Evolutionary conservation across 2,797 vertebrate species (phyloP), one percentile per base, ranked within the genome.

Genomic region (Sebastes nivosus): DNA sequence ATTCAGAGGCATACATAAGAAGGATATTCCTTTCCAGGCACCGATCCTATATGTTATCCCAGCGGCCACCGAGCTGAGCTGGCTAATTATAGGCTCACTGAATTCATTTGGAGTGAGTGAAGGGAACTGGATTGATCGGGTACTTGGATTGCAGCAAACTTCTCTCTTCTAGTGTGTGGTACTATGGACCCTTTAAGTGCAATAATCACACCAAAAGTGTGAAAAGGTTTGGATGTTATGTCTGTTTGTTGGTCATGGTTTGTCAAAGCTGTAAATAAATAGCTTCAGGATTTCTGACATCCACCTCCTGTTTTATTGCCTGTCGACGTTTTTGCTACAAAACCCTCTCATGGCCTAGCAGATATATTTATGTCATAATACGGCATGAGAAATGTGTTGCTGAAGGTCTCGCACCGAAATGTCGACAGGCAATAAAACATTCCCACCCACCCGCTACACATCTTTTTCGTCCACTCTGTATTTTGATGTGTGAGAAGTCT

Each of bases 21-120:
- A 67, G 36, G 50, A 57, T 22, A 50, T 76, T 61, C 59, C 50
- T 80, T 82, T 77, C 58, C 72, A 78, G 20, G 54, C 30, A 65
- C 1, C 76, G 32, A 71, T 69, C 25, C 61, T 69, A 46, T 75
- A 82, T 38, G 68, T 86, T 74, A 79, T 80, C 82, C 75, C 36
- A 50, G 34, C 75, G 73, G 84, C 72, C 69, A 86, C 68, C 55
- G 72, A 74, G 75, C 61, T 54, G 83, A 72, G 34, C 82, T 72
- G 67, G 57, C 79, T 93, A 79, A 93, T 90, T 87, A 88, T 61
- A 84, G 72, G 46, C 54, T 85, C 20, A 20, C 73, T 88, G 74
- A 82, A 86, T 86, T 82, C 22, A 86, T 87, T 84, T 71, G 30
- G 67, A 72, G 38, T 32, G 46, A 82, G 72, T 42, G 64, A 77